Conservation (phyloP, 2,888 invertebrate species). For the Coelinius sp. region DNA sequence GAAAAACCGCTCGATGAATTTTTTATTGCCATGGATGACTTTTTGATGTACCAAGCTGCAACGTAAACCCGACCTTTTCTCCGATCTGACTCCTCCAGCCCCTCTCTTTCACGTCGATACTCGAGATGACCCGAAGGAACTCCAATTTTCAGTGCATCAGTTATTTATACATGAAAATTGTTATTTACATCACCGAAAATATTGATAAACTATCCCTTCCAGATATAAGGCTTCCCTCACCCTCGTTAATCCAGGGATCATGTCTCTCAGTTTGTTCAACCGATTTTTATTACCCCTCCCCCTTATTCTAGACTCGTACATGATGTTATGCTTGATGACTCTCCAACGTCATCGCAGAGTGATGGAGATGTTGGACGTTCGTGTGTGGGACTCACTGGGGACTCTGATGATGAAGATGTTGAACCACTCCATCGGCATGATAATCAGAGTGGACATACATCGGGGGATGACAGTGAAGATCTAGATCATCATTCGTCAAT, state of each 20-base stretch:
- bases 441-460: conserved; percentile 62
- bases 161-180: background rate
- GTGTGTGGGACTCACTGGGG: conserved; percentile 58
- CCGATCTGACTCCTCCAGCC: background rate
- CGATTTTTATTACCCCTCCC: conserved; percentile 13
- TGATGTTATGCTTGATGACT: conserved; percentile 86
- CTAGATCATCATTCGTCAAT: conserved; percentile 66
- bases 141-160: background rate
- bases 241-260: background rate
- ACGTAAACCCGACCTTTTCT: conserved; percentile 7
- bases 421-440: conserved; percentile 60
- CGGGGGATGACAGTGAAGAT: conserved; percentile 66
- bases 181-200: conserved; percentile 37
- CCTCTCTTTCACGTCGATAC: conserved; percentile 9
- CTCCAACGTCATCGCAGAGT: conserved; percentile 83
- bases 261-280: conserved; percentile 11
- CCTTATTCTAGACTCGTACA: conserved; percentile 80
- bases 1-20: background rate
- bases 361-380: conserved; percentile 75
- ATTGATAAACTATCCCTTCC: conserved; percentile 38
- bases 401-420: conserved; percentile 67
- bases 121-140: conserved; percentile 20
- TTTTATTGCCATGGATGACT: background rate
- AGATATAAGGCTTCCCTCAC: conserved; percentile 1
- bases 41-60: background rate